Evolutionary conservation across 2,797 vertebrate species (phyloP), one percentile per base, ranked within the genome.

Genomic region (Remorina albescens): DNA sequence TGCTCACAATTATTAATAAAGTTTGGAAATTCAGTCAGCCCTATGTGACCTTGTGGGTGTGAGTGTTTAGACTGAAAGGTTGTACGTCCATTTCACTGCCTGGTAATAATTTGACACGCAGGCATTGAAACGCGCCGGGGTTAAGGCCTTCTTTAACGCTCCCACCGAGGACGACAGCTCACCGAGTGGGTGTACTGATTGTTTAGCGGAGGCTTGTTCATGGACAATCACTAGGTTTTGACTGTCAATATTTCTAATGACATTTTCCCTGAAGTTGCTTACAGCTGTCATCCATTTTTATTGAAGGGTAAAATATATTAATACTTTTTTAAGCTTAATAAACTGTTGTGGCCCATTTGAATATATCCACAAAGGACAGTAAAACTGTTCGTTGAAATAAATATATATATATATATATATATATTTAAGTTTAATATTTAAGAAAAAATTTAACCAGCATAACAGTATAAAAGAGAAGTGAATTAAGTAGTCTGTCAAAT

Each of bases 81-180:
- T 75, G 65, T 16, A 19, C 51, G 57, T 64, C 23, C 61, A 61
- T 72, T 81, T 82, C 54, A 66, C 34, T 37, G 75, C 46, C 49
- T 8, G 55, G 34, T 77, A 82, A 87, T 82, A 68, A 78, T 25
- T 74, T 82, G 76, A 78, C 78, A 80, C 55, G 39, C 37, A 8
- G n/a, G 18, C 34, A 50, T 67, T 65, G 54, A 73, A 70, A 37
- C 7, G 8, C 19, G 19, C 19, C 0, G 5, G 73, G 81, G 86
- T 89, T 87, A 88, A 77, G 77, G 77, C 66, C 51, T 83, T 64
- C 41, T 61, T 50, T 39, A 70, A 63, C 30, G 53, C 18, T 26
- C 5, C 44, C 30, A 46, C 19, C 4, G 12, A 10, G 47, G 8
- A 25, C 6, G 3, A 2, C 15, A 6, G 32, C 34, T 30, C 28